Percentiles rank a stretch among this genome's conserved stretches.
phyloP scores from a whole-genome alignment of 2,113 vertebrate species.

The Callaeas wilsoni region DNA sequence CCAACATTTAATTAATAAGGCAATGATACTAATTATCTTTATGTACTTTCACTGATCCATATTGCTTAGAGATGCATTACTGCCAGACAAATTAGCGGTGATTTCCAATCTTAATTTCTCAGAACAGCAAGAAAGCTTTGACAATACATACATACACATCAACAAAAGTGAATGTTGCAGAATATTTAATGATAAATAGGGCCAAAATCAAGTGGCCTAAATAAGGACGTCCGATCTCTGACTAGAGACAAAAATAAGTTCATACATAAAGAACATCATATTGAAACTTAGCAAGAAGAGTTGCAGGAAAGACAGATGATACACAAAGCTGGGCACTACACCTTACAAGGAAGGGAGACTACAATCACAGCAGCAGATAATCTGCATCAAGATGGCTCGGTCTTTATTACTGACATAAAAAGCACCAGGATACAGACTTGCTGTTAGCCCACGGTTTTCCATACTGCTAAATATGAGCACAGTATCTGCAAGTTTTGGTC shows the following conservation, averaged over 20 bases:
- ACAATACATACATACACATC: not conserved
- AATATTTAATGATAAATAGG: not conserved
- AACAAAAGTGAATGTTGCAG: not conserved
- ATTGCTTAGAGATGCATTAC: not conserved
- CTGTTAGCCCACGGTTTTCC: not conserved
- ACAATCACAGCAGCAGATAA: not conserved
- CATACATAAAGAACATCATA: not conserved
- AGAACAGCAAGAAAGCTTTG: not conserved
- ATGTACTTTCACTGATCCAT: not conserved
- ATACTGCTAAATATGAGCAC: not conserved
- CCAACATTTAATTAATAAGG: not conserved
- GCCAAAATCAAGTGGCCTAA: not conserved
- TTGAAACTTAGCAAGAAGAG: not conserved
- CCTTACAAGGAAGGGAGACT: not conserved
- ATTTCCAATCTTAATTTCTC: not conserved
- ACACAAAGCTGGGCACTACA: not conserved
- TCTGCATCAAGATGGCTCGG: rapidly evolving
- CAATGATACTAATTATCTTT: not conserved
- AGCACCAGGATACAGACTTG: not conserved
- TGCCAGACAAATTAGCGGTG: not conserved
- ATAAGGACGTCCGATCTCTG: not conserved
- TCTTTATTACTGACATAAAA: not conserved
- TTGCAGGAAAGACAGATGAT: not conserved
- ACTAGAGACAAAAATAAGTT: not conserved
- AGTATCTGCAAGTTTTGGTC: not conserved